Evolutionary conservation across 1,140 invertebrate genomes (phyloP).

Genomic region (Callitettix versicolor): DNA sequence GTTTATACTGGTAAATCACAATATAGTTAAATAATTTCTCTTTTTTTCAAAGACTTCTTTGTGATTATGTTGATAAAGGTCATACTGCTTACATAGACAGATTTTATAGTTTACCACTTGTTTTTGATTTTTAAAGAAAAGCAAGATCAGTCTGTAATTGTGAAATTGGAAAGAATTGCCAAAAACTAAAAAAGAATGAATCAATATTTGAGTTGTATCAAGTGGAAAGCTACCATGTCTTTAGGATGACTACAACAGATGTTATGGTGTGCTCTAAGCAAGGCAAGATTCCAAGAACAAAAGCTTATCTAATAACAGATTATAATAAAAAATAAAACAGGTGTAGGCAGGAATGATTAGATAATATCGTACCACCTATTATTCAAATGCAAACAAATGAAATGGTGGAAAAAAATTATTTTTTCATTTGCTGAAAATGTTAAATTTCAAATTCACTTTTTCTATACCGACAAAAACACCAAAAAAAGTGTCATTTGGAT

Average conservation of each 20-base stretch:
- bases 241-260: not conserved
- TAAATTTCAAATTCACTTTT: not conserved
- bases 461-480: not conserved
- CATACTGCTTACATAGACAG: no score
- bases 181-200: constrained; percentile 7
- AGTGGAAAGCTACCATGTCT: not conserved
- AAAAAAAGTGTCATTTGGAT: not conserved
- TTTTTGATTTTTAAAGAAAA: constrained; percentile 7
- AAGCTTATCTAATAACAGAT: not conserved
- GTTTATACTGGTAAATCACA: no score
- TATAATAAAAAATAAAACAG: constrained; percentile 9
- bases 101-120: not conserved
- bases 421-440: constrained; percentile 4
- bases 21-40: no score
- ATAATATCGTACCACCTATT: no score
- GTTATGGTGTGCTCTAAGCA: not conserved
- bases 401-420: constrained; percentile 10
- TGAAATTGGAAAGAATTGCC: not conserved
- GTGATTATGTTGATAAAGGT: no score
- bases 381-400: no score
- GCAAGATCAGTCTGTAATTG: not conserved
- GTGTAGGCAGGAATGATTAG: constrained; percentile 10
- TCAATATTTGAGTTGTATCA: not conserved
- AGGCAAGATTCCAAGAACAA: not conserved
- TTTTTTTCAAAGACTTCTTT: no score